Evolutionary conservation across 2,797 vertebrate genomes (phyloP).

Genomic region (Centropyge bicolor): DNA sequence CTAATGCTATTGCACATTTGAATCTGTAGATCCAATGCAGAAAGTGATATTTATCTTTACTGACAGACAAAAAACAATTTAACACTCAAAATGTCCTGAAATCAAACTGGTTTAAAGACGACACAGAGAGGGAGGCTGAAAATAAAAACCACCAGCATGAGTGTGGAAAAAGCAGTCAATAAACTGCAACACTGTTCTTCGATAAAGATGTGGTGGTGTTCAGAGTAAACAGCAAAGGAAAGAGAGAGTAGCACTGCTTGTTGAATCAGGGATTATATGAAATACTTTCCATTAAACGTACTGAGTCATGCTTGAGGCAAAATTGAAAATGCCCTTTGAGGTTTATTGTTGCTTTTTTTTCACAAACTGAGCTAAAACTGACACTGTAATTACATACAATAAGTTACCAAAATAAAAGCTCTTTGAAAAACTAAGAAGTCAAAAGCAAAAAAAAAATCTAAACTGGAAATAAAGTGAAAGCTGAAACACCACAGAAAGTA

Average conservation of each 20-base stretch:
- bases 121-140: neutral
- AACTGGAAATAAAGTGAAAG: slow-evolving; percentile 3
- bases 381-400: neutral
- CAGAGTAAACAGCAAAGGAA: neutral
- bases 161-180: neutral
- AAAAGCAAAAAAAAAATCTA: neutral
- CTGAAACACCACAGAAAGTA: neutral
- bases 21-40: neutral
- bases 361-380: neutral
- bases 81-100: neutral
- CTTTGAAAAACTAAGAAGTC: neutral
- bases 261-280: slow-evolving; percentile 1
- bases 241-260: neutral
- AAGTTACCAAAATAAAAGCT: neutral
- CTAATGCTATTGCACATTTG: neutral
- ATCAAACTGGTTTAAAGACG: neutral
- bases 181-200: neutral
- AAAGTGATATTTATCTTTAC: neutral
- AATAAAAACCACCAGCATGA: neutral
- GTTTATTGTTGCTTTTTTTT: neutral
- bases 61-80: neutral
- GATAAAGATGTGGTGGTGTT: neutral
- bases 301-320: neutral
- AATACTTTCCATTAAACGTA: neutral
- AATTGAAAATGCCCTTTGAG: neutral